These are phyloP conservation scores for Melieria omissa DNA, from an alignment of 2,888 invertebrate genomes.

Conservation along the genomic window DNA sequence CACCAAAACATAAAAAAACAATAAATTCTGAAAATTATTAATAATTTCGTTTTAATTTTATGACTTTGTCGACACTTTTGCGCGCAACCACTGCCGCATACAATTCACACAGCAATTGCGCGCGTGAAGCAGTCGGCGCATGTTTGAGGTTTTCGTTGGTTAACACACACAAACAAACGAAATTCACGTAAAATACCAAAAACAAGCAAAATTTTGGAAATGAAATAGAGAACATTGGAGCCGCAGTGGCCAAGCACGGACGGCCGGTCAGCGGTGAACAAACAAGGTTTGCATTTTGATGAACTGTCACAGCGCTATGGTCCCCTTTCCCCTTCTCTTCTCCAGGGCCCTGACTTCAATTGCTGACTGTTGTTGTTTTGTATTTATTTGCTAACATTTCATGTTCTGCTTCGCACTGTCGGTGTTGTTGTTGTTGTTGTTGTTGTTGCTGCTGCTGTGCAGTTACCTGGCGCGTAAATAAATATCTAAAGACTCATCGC, in stretches of 20 bases:
- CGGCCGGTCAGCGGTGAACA: conserved; percentile 19
- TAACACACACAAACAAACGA: conserved; percentile 5
- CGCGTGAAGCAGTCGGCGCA: too few species aligned
- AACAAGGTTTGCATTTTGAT: conserved; percentile 63
- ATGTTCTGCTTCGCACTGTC: background rate
- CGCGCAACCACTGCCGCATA: conserved; percentile 22
- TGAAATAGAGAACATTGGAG: background rate
- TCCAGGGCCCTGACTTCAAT: background rate
- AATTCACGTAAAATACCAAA: conserved; percentile 3
- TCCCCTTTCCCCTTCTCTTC: background rate
- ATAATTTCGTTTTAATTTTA: conserved; percentile 59
- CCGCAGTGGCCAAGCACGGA: background rate
- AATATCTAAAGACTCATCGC: conserved; percentile 26
- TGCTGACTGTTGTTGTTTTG: background rate
- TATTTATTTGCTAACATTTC: background rate
- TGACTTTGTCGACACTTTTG: conserved; percentile 58
- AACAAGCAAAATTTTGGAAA: conserved; percentile 2
- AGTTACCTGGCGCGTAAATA: background rate
- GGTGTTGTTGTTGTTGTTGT: background rate
- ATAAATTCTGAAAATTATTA: conserved; percentile 7
- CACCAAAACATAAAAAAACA: background rate
- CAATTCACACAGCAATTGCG: too few species aligned
- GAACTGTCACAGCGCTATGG: conserved; percentile 48
- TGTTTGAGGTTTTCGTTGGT: background rate
- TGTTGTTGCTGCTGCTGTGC: background rate